phyloP scores from a whole-genome alignment of 2,888 invertebrate genomes.

The Meteorus colon region DNA sequence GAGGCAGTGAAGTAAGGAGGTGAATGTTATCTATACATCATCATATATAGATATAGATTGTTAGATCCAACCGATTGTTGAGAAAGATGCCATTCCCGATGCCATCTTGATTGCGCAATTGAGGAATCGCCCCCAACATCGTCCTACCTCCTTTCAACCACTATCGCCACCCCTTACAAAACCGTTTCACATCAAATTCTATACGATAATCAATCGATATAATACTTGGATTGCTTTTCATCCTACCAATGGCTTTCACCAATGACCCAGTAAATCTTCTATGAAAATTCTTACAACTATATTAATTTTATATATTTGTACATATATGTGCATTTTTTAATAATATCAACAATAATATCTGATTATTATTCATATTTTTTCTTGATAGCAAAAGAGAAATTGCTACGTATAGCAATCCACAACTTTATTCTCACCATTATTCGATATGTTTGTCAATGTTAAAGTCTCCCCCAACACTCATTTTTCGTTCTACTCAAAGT shows the following conservation, averaged over 20 bases:
- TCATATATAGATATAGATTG: conserved; percentile 18
- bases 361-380: too few species aligned
- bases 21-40: conserved; percentile 19
- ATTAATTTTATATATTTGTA: background rate
- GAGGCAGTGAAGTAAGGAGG: conserved; percentile 27
- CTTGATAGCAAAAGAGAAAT: too few species aligned
- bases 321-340: too few species aligned
- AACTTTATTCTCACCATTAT: too few species aligned
- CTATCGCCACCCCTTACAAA: background rate
- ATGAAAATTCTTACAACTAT: conserved; percentile 22
- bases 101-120: conserved; percentile 71
- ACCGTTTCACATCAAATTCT: conserved; percentile 54
- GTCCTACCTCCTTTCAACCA: conserved; percentile 53
- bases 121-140: conserved; percentile 55
- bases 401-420: too few species aligned
- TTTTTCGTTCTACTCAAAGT: too few species aligned
- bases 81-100: conserved; percentile 68
- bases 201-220: conserved; percentile 64
- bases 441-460: too few species aligned
- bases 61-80: conserved; percentile 2
- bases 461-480: too few species aligned
- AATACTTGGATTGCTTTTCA: conserved; percentile 31
- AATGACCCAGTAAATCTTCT: conserved; percentile 29
- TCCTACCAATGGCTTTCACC: conserved; percentile 15
- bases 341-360: too few species aligned